Evolutionary conservation across 2,797 vertebrate genomes (phyloP).

Genomic region (Loriculus beryllinus): DNA sequence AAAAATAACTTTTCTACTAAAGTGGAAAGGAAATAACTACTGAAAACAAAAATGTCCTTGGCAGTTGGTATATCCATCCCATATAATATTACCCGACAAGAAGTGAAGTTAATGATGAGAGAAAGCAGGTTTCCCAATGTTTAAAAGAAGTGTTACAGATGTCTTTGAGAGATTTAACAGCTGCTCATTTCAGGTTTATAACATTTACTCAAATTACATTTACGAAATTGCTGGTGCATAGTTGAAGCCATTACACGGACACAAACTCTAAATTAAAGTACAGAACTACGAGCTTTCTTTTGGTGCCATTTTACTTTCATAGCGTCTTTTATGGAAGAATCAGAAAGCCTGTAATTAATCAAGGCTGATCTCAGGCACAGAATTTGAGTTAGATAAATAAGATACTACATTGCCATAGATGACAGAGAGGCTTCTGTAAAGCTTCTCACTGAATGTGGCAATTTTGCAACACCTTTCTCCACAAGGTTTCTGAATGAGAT

Average conservation of each 20-base stretch:
- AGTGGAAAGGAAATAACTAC: background rate
- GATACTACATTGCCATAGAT: background rate
- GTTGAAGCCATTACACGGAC: background rate
- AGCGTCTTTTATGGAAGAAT: background rate
- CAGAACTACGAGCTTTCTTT: conserved; percentile 19
- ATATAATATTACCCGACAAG: background rate
- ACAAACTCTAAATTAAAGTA: conserved; percentile 20
- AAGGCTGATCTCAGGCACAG: background rate
- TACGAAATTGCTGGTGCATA: conserved; percentile 37
- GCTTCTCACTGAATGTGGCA: background rate
- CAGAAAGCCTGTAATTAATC: background rate
- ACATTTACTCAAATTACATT: conserved; percentile 50
- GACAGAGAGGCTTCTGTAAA: background rate
- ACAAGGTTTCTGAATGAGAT: background rate
- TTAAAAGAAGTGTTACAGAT: conserved; percentile 67
- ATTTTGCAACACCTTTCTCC: background rate
- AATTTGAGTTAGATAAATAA: background rate
- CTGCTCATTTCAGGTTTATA: conserved; percentile 66
- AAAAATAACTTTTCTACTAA: background rate
- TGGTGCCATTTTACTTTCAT: background rate
- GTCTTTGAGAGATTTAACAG: conserved; percentile 58
- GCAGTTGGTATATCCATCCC: background rate
- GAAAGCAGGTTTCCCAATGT: conserved; percentile 40
- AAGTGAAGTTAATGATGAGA: conserved; percentile 45
- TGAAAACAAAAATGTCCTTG: background rate